A percentile compares a stretch with the other conserved stretches of the same genome.
These are phyloP conservation scores for Acanthiza pusilla DNA, from an alignment of 2,797 vertebrate genomes.

Conservation along the genomic window DNA sequence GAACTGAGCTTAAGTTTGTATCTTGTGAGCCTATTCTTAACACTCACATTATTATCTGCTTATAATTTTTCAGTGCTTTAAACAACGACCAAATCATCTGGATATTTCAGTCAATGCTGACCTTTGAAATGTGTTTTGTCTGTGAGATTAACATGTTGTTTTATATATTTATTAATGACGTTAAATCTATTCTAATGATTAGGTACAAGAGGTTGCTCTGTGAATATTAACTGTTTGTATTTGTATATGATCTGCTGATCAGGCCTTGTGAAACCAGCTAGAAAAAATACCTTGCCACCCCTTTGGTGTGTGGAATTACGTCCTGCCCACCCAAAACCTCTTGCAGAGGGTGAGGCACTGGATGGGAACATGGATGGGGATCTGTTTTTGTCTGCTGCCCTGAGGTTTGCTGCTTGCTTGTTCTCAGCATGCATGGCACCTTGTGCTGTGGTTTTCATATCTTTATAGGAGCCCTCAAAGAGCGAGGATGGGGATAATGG, in stretches of 20 bases:
- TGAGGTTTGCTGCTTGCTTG: slow-evolving; percentile 15
- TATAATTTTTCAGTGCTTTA: background rate
- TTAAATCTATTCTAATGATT: slow-evolving; percentile 2
- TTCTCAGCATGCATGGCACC: background rate
- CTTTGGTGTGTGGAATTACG: background rate
- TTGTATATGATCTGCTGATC: background rate
- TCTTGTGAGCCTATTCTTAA: slow-evolving; percentile 7
- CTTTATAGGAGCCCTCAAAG: background rate
- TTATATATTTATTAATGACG: slow-evolving; percentile 60
- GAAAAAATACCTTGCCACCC: background rate
- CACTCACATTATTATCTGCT: background rate
- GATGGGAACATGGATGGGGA: background rate
- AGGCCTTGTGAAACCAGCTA: slow-evolving; percentile 2
- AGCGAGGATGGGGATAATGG: background rate
- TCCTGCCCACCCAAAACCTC: background rate
- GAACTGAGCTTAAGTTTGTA: background rate
- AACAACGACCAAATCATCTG: background rate
- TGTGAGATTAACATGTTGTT: slow-evolving; percentile 19
- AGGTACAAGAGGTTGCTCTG: background rate
- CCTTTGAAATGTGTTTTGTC: slow-evolving; percentile 25
- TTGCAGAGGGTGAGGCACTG: background rate
- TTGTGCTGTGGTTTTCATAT: background rate
- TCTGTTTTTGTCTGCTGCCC: slow-evolving; percentile 10
- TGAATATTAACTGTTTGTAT: slow-evolving; percentile 5
- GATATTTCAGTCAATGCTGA: background rate